A percentile compares a stretch with the other conserved stretches of the same genome.
Conservation (phyloP, 53 echinoderm and acorn worm genomes). For the Henricia sp. region DNA sequence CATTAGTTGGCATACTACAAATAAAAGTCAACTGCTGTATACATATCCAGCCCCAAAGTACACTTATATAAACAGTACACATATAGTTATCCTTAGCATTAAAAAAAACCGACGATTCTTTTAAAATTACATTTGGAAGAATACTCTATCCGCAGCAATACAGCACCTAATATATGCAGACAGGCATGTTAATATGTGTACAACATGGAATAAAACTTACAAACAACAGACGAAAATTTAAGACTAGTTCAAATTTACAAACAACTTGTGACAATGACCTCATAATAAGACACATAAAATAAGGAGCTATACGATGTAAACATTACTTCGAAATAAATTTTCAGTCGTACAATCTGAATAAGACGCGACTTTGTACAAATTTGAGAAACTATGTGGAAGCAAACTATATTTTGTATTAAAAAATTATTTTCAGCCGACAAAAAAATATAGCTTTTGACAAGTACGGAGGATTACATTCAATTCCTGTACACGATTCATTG, state of each 20-base stretch:
- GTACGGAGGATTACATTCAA: neutral
- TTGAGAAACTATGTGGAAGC: neutral
- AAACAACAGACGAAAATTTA: neutral
- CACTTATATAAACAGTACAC: slow-evolving; percentile 56
- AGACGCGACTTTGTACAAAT: no score
- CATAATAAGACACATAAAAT: no score
- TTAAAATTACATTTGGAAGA: slow-evolving; percentile 8
- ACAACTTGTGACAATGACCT: neutral
- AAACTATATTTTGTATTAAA: neutral
- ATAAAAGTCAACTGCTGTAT: neutral
- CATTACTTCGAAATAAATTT: no score
- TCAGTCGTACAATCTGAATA: no score
- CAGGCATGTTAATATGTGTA: neutral
- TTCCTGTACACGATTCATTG: neutral
- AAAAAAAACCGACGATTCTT: neutral
- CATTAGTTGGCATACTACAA: slow-evolving; percentile 30
- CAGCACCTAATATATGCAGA: slow-evolving; percentile 13
- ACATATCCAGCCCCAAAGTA: neutral
- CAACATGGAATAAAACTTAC: neutral
- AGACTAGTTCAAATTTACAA: neutral
- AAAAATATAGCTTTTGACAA: neutral
- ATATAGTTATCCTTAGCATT: slow-evolving; percentile 29
- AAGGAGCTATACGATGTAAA: no score
- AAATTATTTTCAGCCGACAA: neutral
- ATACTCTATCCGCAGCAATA: slow-evolving; percentile 2